Conservation (phyloP, 2,888 invertebrate genomes). For the Xanthostigma xanthostigma region DNA sequence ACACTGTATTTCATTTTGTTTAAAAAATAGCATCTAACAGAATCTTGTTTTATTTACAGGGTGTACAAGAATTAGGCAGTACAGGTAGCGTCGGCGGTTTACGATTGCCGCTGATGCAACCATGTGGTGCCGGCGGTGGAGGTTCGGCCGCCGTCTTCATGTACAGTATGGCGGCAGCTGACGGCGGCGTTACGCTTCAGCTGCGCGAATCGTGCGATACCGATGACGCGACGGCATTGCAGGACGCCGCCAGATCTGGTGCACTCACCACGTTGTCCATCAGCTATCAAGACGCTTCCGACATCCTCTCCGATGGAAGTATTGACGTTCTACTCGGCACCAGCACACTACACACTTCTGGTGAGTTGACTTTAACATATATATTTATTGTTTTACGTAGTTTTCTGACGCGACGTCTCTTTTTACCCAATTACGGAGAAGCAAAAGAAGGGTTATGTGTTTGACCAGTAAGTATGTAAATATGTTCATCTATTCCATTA, state of each 20-base stretch:
- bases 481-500: too few relatives aligned
- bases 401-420: too few relatives aligned
- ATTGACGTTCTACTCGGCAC: slow-evolving; percentile 4
- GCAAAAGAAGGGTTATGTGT: too few relatives aligned
- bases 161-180: slow-evolving; percentile 52
- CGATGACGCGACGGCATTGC: slow-evolving; percentile 1
- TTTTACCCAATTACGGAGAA: too few relatives aligned
- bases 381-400: too few relatives aligned
- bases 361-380: too few relatives aligned
- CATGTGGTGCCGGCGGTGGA: neutral
- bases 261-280: slow-evolving; percentile 5
- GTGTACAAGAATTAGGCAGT: neutral
- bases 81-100: neutral
- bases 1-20: too few relatives aligned
- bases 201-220: slow-evolving; percentile 3
- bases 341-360: too few relatives aligned
- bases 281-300: slow-evolving; percentile 6
- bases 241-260: neutral
- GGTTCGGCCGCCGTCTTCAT: slow-evolving; percentile 46
- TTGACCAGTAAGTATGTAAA: too few relatives aligned
- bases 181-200: slow-evolving; percentile 17
- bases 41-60: neutral
- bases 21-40: too few relatives aligned
- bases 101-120: slow-evolving; percentile 4
- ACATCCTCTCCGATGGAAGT: slow-evolving; percentile 3